Evolutionary conservation across 2,888 invertebrate species (phyloP).

Genomic region (Pherbina coryleti): DNA sequence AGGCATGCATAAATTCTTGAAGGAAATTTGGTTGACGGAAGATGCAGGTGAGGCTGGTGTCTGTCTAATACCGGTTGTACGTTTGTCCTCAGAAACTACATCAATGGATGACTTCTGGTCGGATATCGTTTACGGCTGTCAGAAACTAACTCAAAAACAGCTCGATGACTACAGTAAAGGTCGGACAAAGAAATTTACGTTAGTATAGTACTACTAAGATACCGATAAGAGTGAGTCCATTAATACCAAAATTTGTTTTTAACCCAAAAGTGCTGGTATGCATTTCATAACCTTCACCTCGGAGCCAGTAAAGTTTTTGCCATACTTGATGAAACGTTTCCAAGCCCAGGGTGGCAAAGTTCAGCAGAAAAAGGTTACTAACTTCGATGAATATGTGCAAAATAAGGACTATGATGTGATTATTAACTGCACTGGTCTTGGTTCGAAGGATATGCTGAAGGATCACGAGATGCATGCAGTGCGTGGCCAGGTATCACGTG

Average conservation of each 20-base stretch:
- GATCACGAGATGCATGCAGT: slow-evolving; percentile 77
- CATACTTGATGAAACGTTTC: slow-evolving; percentile 77
- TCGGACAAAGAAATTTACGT: slow-evolving; percentile 68
- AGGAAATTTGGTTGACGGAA: slow-evolving; percentile 74
- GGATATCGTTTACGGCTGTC: slow-evolving; percentile 69
- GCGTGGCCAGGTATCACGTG: slow-evolving; percentile 81
- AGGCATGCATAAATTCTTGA: slow-evolving; percentile 74
- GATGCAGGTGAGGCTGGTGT: slow-evolving; percentile 71
- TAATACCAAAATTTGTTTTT: not conserved
- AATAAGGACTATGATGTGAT: slow-evolving; percentile 74
- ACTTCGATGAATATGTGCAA: slow-evolving; percentile 70
- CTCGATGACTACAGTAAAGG: slow-evolving; percentile 65
- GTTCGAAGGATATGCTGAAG: slow-evolving; percentile 74
- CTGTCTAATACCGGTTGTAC: slow-evolving; percentile 69
- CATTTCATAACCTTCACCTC: slow-evolving; percentile 78
- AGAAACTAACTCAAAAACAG: slow-evolving; percentile 59
- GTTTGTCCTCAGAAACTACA: slow-evolving; percentile 62
- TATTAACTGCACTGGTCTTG: slow-evolving; percentile 83
- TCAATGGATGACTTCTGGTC: slow-evolving; percentile 67
- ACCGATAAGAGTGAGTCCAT: not conserved
- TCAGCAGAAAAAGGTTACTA: slow-evolving; percentile 71
- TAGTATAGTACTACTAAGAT: slow-evolving; percentile 39
- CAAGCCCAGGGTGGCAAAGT: slow-evolving; percentile 73
- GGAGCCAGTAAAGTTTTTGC: slow-evolving; percentile 77
- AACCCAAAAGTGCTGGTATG: slow-evolving; percentile 72